phyloP scores from a whole-genome alignment of 2,888 invertebrate species.

The Stramonita haemastoma region DNA sequence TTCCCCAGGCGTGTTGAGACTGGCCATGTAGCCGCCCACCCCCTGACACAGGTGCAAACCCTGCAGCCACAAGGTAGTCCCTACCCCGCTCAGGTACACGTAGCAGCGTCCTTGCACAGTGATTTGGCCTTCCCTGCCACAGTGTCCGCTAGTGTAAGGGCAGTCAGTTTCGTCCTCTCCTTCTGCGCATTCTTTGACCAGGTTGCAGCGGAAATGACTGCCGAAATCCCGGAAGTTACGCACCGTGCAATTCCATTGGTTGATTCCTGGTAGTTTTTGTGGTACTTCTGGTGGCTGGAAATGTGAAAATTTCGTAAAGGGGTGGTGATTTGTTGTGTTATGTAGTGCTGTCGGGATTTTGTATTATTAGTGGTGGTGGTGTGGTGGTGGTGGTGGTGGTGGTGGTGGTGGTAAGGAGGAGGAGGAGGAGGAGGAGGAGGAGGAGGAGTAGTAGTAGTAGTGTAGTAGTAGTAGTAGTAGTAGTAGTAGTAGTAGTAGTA shows the following conservation, averaged over 20 bases:
- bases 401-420: too few relatives aligned
- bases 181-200: not conserved
- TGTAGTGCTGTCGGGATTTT: too few relatives aligned
- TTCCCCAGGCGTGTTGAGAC: slow-evolving; percentile 20
- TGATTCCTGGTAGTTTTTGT: not conserved
- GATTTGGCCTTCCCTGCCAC: not conserved
- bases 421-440: too few relatives aligned
- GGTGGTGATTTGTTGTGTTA: too few relatives aligned
- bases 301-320: too few relatives aligned
- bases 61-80: not conserved
- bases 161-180: not conserved
- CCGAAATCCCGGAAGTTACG: not conserved
- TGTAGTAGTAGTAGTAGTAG: too few relatives aligned
- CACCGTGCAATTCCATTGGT: not conserved
- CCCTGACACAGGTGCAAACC: not conserved
- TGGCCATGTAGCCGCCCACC: not conserved
- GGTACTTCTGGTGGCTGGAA: not conserved
- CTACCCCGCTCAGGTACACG: not conserved
- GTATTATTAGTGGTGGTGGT: not conserved
- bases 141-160: not conserved
- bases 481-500: too few relatives aligned
- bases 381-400: not conserved
- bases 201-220: not conserved
- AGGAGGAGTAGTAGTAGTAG: too few relatives aligned
- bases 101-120: not conserved